Percentiles rank a stretch among this genome's conserved stretches.
phyloP scores from a whole-genome alignment of 1,140 invertebrate species.

The Olivierus martensii region DNA sequence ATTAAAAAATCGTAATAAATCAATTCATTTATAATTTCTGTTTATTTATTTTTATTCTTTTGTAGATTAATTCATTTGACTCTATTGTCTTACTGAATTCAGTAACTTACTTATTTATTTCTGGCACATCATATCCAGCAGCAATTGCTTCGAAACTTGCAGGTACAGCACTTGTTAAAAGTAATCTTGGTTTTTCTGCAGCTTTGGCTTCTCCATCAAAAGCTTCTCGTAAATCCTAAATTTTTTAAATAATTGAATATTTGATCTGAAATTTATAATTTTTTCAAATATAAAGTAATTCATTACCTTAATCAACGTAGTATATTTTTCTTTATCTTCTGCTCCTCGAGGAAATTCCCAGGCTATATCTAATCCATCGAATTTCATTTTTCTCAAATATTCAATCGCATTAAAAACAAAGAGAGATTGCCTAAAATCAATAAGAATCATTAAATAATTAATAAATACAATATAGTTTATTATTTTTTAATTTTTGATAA shows the following conservation, averaged over 20 bases:
- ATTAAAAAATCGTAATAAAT: no score
- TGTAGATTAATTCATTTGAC: no score
- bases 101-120: conserved; percentile 76
- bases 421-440: conserved; percentile 74
- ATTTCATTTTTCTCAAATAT: conserved; percentile 77
- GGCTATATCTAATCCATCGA: conserved; percentile 90
- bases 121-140: conserved; percentile 74
- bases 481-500: conserved; percentile 4
- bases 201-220: conserved; percentile 80
- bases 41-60: no score
- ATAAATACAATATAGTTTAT: conserved; percentile 11
- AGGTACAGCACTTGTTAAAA: conserved; percentile 79
- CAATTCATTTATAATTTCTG: no score
- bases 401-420: conserved; percentile 90
- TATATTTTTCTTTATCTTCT: conserved; percentile 46
- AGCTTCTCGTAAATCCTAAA: conserved; percentile 68
- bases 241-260: conserved; percentile 1
- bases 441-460: conserved; percentile 4
- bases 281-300: conserved; percentile 1
- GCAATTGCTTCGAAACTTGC: conserved; percentile 84
- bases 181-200: conserved; percentile 52
- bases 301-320: conserved; percentile 25
- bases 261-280: neutral
- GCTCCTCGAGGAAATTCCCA: conserved; percentile 90
- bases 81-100: no score